A percentile compares a stretch with the other conserved stretches of the same genome.
phyloP scores from a whole-genome alignment of 2,888 invertebrate genomes.

The Agonopterix arenella region DNA sequence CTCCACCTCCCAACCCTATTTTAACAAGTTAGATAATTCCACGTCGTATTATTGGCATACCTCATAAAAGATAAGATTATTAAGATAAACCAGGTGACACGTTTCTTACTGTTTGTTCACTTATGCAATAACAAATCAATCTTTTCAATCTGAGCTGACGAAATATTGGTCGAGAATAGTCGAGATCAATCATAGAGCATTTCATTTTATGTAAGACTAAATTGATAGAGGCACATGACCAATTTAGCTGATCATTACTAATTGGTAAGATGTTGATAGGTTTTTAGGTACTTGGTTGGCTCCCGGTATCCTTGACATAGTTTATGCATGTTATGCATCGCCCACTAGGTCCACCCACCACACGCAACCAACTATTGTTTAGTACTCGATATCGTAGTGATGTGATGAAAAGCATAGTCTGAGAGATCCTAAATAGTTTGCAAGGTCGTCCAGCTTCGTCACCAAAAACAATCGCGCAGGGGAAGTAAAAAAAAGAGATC shows the following conservation, averaged over 20 bases:
- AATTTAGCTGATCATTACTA: constrained; percentile 1
- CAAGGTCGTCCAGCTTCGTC: too few relatives aligned
- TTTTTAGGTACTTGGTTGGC: constrained; percentile 19
- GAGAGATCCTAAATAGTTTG: too few relatives aligned
- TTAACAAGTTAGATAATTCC: neutral
- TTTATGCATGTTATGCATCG: constrained; percentile 36
- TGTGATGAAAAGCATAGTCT: too few relatives aligned
- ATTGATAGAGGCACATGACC: neutral
- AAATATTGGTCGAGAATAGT: neutral
- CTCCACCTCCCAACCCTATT: too few relatives aligned
- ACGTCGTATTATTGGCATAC: neutral
- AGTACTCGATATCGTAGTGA: too few relatives aligned
- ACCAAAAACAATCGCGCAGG: too few relatives aligned
- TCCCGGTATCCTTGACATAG: constrained; percentile 60
- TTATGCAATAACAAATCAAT: neutral
- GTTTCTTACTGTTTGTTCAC: neutral
- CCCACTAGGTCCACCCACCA: neutral
- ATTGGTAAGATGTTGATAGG: constrained; percentile 8
- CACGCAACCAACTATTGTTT: neutral
- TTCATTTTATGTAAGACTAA: neutral
- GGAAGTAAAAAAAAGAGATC: too few relatives aligned
- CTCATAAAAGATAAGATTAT: constrained; percentile 5
- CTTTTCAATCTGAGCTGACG: neutral
- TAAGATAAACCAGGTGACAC: constrained; percentile 1
- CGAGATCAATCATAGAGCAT: neutral